Conservation (phyloP, 1,140 invertebrate genomes). For the Dinothrombium tinctorium region DNA sequence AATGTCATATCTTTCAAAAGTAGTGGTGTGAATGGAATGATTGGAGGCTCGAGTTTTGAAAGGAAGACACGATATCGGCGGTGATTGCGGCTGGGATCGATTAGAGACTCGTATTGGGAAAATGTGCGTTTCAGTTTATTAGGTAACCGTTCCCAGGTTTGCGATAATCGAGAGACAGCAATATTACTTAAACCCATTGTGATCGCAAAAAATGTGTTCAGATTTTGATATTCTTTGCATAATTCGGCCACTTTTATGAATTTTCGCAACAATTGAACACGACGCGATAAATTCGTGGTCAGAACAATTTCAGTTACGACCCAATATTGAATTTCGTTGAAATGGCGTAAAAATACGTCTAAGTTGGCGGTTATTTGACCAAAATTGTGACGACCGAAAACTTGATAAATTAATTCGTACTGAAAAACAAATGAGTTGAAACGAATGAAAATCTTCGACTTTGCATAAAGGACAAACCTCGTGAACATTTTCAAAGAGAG, state of each 20-base stretch:
- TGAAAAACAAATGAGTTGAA: conserved; percentile 17
- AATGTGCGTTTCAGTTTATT: conserved; percentile 52
- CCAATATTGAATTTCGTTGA: conserved; percentile 70
- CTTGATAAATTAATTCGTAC: conserved; percentile 55
- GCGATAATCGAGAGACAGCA: conserved; percentile 47
- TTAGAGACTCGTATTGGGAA: conserved; percentile 53
- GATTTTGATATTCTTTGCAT: conserved; percentile 56
- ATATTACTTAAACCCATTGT: conserved; percentile 63
- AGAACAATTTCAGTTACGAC: conserved; percentile 57
- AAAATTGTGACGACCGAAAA: conserved; percentile 54
- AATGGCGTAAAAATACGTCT: conserved; percentile 50
- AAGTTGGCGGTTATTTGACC: conserved; percentile 54
- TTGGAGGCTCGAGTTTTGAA: conserved; percentile 47
- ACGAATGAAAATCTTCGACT: too few relatives aligned
- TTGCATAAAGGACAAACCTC: conserved; percentile 29
- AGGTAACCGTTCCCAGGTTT: conserved; percentile 63
- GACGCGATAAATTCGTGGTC: conserved; percentile 39
- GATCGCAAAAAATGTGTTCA: conserved; percentile 63
- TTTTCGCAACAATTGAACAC: conserved; percentile 48
- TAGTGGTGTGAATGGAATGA: conserved; percentile 64
- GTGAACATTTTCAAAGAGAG: conserved; percentile 53
- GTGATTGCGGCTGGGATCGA: conserved; percentile 66
- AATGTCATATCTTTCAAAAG: conserved; percentile 71
- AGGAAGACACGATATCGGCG: conserved; percentile 45
- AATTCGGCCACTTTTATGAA: conserved; percentile 64